Evolutionary conservation across 2,797 vertebrate genomes (phyloP).

Genomic region (Esox lucius): DNA sequence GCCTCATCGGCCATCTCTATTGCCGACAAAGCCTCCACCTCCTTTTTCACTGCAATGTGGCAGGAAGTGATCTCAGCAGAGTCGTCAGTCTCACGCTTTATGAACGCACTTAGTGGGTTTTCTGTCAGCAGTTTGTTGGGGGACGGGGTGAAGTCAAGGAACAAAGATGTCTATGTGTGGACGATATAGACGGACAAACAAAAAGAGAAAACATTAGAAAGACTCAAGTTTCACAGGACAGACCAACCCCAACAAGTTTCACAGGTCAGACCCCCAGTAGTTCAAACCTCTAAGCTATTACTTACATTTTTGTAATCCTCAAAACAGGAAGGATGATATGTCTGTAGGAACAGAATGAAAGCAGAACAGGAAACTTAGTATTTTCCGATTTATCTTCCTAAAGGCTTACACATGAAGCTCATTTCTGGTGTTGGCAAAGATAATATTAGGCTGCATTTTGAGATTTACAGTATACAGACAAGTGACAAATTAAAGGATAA

Average conservation of each 20-base stretch:
- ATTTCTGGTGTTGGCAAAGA: no score
- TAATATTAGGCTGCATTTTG: no score
- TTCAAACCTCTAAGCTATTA: constrained; percentile 42
- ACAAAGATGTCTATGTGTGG: constrained; percentile 82
- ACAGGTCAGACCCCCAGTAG: no score
- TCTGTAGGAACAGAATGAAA: constrained; percentile 70
- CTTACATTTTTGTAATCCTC: constrained; percentile 98
- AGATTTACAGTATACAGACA: no score
- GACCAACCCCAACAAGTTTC: no score
- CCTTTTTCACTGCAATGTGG: constrained; percentile 76
- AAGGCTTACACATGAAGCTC: no score
- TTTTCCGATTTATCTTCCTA: background rate
- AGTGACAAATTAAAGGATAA: no score
- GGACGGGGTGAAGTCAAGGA: constrained; percentile 88
- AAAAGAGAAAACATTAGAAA: constrained; percentile 12
- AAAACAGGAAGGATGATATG: constrained; percentile 96
- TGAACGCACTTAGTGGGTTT: constrained; percentile 87
- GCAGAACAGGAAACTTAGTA: background rate
- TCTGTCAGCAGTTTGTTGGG: constrained; percentile 89
- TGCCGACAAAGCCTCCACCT: constrained; percentile 63
- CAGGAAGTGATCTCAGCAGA: constrained; percentile 76
- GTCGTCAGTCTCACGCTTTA: constrained; percentile 80
- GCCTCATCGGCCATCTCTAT: constrained; percentile 51
- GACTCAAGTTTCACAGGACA: background rate
- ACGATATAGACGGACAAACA: constrained; percentile 35